Conservation (phyloP, 2,113 vertebrate genomes). For the Chinchilla lanigera region DNA sequence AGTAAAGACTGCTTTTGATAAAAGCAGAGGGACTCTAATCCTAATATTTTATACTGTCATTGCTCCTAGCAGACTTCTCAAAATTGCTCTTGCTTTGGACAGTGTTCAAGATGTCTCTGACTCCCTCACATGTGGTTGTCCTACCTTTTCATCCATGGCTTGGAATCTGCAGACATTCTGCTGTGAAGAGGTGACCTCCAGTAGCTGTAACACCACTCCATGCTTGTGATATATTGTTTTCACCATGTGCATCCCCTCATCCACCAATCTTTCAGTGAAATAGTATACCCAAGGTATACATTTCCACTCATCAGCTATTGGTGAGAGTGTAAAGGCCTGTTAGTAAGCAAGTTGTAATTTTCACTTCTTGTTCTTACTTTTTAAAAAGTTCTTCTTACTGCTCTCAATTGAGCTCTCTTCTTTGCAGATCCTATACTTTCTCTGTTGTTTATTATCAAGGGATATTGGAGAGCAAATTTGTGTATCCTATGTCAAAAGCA, state of each 20-base stretch:
- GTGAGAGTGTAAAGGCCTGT: neutral
- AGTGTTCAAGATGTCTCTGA: neutral
- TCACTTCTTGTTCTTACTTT: neutral
- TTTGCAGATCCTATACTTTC: neutral
- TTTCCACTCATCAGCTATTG: too few species aligned
- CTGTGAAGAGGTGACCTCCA: neutral
- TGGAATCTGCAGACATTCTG: accelerated
- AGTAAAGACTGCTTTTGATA: neutral
- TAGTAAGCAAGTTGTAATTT: neutral
- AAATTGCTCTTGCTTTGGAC: neutral
- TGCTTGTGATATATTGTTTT: accelerated
- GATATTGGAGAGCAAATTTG: neutral
- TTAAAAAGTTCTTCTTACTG: neutral
- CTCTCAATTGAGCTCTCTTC: too few species aligned
- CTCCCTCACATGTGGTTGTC: neutral
- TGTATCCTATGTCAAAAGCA: neutral
- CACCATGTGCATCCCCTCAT: neutral
- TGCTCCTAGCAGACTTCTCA: neutral
- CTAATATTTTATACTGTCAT: neutral
- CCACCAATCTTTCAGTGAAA: neutral
- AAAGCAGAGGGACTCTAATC: neutral
- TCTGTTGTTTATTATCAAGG: neutral
- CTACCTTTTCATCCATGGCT: accelerated
- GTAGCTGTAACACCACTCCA: accelerated
- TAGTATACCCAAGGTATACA: neutral